Evolutionary conservation across 2,797 vertebrate species (phyloP), one percentile per base, ranked within the genome.

Genomic region (Ctenochaetus hawaiiensis): DNA sequence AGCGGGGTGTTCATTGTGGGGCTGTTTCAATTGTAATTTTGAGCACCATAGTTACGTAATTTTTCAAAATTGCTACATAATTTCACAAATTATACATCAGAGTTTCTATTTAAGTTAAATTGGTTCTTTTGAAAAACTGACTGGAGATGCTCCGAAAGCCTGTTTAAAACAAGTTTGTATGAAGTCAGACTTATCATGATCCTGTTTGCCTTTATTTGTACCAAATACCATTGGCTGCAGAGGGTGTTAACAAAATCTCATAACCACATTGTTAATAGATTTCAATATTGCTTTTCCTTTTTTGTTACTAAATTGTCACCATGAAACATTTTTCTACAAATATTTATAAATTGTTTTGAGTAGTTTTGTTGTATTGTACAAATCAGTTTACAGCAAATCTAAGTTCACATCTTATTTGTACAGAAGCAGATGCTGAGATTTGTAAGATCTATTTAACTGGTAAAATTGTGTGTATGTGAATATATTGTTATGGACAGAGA

Each of bases 291-390:
- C 44, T 16, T 20, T 68, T 5, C 2, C 2, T n/a, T 61, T 37
- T 63, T 67, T 72, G 9, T 51, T 77, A 62, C 58, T 43, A 2
- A 57, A 45, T 78, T 58, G 58, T 9, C 73, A 26, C 0, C 17
- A 13, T 70, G 2, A 59, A 51, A 10, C 8, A 8, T 1, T 14
- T 77, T 78, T 80, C 17, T 56, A 65, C 1, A 0, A 65, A 26
- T 61, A 73, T 73, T 68, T 65, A 63, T 59, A 41, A 45, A n/a
- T 1, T 68, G 51, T 67, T 13, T 30, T 62, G 16, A 65, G 26
- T 74, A 70, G 57, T 72, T 72, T 77, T 77, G 53, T 77, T n/a
- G 8, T 61, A 37, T 12, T 58, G 8, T 76, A 49, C 8, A 34
- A 34, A 34, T 30, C 47, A 8, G 0, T 54, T 67, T 83, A 58